A percentile compares a stretch with the other conserved stretches of the same genome.
These are phyloP conservation scores for Liasis olivaceus DNA, from an alignment of 2,797 vertebrate genomes.

Conservation along the genomic window DNA sequence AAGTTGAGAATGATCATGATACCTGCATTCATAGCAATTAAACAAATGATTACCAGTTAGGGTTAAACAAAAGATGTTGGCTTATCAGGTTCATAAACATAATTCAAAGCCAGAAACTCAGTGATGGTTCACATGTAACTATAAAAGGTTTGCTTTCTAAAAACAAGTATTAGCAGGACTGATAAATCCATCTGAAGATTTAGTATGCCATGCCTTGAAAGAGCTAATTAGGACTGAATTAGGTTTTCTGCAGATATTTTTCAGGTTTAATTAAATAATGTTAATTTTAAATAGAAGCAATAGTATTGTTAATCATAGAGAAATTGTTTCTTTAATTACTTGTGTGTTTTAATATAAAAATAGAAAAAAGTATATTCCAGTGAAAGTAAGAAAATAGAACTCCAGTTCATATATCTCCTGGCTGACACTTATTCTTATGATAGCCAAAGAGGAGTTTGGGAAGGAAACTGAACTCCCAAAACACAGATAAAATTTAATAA, in stretches of 20 bases:
- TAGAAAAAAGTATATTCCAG: neutral
- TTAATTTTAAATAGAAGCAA: constrained; percentile 37
- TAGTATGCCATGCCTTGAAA: constrained; percentile 19
- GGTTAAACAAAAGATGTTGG: constrained; percentile 37
- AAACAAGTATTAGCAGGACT: constrained; percentile 45
- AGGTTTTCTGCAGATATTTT: neutral
- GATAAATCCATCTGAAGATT: constrained; percentile 42
- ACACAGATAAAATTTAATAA: neutral
- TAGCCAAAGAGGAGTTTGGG: neutral
- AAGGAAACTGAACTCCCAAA: neutral
- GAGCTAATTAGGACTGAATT: neutral
- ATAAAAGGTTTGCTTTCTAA: constrained; percentile 36
- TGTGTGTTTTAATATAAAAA: neutral
- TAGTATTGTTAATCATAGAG: constrained; percentile 26
- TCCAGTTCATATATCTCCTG: neutral
- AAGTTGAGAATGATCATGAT: constrained; percentile 24
- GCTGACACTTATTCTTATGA: neutral
- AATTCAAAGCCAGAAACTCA: constrained; percentile 26
- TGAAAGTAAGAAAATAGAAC: neutral
- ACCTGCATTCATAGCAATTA: constrained; percentile 25
- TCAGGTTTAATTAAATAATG: neutral
- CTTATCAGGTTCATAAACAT: constrained; percentile 28
- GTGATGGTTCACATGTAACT: constrained; percentile 37
- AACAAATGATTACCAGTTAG: constrained; percentile 8
- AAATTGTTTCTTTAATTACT: neutral